Evolutionary conservation across 2,113 vertebrate species (phyloP).

Genomic region (Ictidomys tridecemlineatus): DNA sequence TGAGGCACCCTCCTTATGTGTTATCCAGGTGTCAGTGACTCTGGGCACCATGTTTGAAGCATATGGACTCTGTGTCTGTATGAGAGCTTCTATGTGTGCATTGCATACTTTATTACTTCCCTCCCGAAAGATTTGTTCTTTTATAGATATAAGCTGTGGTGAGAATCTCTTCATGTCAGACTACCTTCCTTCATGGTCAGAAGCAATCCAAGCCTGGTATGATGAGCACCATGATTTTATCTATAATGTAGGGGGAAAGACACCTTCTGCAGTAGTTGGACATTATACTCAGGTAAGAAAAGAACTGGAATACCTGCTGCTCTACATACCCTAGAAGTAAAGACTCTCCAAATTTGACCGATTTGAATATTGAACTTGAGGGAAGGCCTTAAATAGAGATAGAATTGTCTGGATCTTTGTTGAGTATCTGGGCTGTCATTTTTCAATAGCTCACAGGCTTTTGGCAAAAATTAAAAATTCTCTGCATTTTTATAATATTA

Average conservation of each 20-base stretch:
- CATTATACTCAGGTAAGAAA: slow-evolving; percentile 69
- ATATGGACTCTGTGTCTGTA: not conserved
- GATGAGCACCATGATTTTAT: not conserved
- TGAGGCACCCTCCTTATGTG: not conserved
- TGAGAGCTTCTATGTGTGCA: too few relatives aligned
- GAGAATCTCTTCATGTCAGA: slow-evolving; percentile 68
- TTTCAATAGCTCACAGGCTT: not conserved
- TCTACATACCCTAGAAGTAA: not conserved
- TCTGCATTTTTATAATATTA: not conserved
- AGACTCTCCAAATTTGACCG: not conserved
- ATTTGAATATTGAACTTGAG: not conserved
- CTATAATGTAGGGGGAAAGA: not conserved
- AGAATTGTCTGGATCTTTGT: not conserved
- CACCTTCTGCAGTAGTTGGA: rapidly evolving
- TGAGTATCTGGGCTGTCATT: not conserved
- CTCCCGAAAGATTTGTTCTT: not conserved
- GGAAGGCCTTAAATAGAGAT: not conserved
- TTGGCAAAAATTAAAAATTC: not conserved
- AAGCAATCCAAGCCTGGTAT: not conserved
- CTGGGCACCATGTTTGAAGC: not conserved
- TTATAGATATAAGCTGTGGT: slow-evolving; percentile 23
- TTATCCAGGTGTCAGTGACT: not conserved
- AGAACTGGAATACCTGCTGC: not conserved
- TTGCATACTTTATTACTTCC: not conserved
- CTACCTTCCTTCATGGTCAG: rapidly evolving